A percentile compares a stretch with the other conserved stretches of the same genome.
phyloP scores from a whole-genome alignment of 2,797 vertebrate genomes.

The Schizopygopsis pylzovi region DNA sequence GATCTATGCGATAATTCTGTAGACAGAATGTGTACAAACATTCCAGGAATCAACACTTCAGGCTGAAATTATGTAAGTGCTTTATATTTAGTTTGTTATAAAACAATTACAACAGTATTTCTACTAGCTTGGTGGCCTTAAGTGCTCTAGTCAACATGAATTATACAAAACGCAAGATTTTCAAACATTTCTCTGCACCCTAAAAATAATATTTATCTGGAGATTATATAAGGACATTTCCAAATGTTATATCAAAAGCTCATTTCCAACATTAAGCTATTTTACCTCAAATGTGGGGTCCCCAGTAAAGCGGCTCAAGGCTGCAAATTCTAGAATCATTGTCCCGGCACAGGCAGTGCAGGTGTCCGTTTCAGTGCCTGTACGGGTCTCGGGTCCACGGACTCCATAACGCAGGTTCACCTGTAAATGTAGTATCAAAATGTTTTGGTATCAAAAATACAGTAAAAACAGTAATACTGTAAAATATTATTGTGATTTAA shows the following conservation, averaged over 20 bases:
- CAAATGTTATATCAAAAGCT: background rate
- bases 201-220: background rate
- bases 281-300: constrained; percentile 95
- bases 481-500: background rate
- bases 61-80: background rate
- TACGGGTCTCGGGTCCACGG: constrained; percentile 91
- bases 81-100: background rate
- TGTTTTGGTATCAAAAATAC: background rate
- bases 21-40: constrained; percentile 1
- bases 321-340: constrained; percentile 97
- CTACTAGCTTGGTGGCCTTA: background rate
- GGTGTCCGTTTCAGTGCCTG: constrained; percentile 96
- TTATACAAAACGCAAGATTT: background rate
- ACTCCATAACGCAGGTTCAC: constrained; percentile 95
- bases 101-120: background rate
- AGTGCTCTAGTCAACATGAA: background rate
- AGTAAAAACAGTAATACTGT: background rate
- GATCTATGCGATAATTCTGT: background rate
- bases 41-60: background rate
- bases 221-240: background rate
- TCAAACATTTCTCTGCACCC: background rate
- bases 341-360: constrained; percentile 98
- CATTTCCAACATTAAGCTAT: background rate
- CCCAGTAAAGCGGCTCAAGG: constrained; percentile 95
- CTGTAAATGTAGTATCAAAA: constrained; percentile 69